Conservation (phyloP, 2,888 invertebrate genomes). For the Coelinius sp. region DNA sequence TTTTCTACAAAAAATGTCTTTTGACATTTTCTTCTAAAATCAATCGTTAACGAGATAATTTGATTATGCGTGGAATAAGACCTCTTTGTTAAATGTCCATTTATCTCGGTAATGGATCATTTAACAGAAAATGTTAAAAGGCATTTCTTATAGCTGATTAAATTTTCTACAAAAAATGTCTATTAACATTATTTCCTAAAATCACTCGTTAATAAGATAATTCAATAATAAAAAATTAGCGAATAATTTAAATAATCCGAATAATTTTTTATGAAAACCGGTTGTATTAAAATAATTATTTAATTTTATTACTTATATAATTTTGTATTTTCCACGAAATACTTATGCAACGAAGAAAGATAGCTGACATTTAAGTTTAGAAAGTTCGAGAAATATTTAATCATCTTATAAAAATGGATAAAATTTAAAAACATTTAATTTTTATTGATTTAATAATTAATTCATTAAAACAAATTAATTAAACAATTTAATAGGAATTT, state of each 20-base stretch:
- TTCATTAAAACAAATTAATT: neutral
- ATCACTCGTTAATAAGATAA: too few relatives aligned
- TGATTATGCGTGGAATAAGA: too few relatives aligned
- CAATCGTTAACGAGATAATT: too few relatives aligned
- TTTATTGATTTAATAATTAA: neutral
- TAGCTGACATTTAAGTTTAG: conserved; percentile 69
- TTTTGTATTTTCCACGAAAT: conserved; percentile 11
- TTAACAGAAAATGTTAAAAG: too few relatives aligned
- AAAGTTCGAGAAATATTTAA: conserved; percentile 56
- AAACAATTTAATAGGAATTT: conserved; percentile 12
- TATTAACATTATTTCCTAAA: too few relatives aligned
- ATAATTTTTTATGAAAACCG: neutral
- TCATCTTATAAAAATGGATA: neutral
- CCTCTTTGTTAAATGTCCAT: too few relatives aligned
- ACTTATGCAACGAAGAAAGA: conserved; percentile 60
- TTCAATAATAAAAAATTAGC: too few relatives aligned
- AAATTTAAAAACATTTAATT: neutral
- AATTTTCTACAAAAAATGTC: too few relatives aligned
- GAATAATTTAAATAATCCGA: neutral
- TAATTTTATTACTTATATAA: conserved; percentile 38
- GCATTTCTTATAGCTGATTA: too few relatives aligned
- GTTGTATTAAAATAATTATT: neutral
- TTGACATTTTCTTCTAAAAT: too few relatives aligned
- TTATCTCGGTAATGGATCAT: too few relatives aligned
- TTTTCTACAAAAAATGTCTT: too few relatives aligned